phyloP scores from a whole-genome alignment of 1,140 invertebrate genomes.

The Delia radicum region DNA sequence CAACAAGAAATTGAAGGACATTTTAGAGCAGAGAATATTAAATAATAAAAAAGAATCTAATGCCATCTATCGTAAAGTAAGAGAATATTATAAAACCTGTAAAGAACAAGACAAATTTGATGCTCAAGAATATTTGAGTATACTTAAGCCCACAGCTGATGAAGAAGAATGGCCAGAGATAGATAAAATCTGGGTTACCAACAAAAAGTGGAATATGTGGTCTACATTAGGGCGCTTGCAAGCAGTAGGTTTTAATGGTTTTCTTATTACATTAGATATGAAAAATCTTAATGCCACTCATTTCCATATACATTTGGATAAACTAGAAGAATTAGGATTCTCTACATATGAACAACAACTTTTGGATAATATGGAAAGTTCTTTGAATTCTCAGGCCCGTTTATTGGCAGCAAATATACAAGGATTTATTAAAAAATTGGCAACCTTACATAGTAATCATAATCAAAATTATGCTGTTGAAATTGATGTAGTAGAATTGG shows the following conservation, averaged over 20 bases:
- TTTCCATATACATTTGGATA: neutral
- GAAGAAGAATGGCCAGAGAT: neutral
- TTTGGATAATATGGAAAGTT: neutral
- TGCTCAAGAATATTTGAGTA: conserved; percentile 11
- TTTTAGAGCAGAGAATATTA: neutral
- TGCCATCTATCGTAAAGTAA: conserved; percentile 9
- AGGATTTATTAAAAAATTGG: neutral
- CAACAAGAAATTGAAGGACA: neutral
- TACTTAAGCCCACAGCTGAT: neutral
- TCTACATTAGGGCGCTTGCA: neutral
- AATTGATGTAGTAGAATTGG: neutral
- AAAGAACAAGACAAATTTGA: neutral
- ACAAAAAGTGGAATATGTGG: neutral
- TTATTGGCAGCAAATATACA: neutral
- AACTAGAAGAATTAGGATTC: neutral
- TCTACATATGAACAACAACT: neutral
- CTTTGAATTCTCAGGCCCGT: neutral
- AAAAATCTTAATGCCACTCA: conserved; percentile 17
- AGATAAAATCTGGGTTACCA: neutral
- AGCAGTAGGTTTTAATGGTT: conserved; percentile 16
- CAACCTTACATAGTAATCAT: neutral
- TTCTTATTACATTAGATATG: neutral
- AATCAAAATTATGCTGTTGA: neutral
- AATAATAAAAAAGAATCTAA: neutral
- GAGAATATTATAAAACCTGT: neutral